Base-by-base conservation (phyloP, 1,140 invertebrate genomes). In the Globodera rostochiensis region DNA sequence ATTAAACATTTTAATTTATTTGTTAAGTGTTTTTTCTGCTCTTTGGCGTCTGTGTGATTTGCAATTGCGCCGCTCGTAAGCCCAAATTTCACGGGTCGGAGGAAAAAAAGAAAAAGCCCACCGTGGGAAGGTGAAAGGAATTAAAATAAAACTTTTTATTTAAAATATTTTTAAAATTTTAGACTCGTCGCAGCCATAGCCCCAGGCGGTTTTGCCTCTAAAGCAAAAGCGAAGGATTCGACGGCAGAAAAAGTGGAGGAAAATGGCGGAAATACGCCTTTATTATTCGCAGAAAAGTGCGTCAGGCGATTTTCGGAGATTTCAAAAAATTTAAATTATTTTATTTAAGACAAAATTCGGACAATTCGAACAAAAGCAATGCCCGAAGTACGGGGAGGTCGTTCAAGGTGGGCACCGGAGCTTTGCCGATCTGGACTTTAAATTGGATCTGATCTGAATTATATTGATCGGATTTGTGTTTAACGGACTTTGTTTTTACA, bases 31-130 rank as follows among this genome's bases (percentile, higher is more conserved):
- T 81, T 19, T 81, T 81, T 36, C 75, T 81, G 1, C 64, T 81
- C 5, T 81, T 81, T 49, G 80, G 80, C 21, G 45, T 81, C 15
- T 81, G 80, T 70, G 80, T 81, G 49, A 81, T 81, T 69, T 81
- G 75, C 50, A 81, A 80, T 50, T 81, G 80, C 45, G 64, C 69
- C 0, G 60, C 60, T 0, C 36, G 76, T 45, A 79, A 80, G 79
- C 80, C 80, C n/a, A 81, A 81, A 50, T 81, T 81, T 36, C 53
- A 73, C 11, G 75, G 79, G 1, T 67, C 57, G 25, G 69, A 80
- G 21, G 75, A 80, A 53, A 73, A 73, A 36, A 45, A 80, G 19
- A 80, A 80, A 46, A 79, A 80, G 11, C 71, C 79, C 2, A 80
- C 70, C 21, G 71, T 78, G 4, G 46, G 64, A 25, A 47, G 69